Conservation (phyloP, 2,888 invertebrate genomes). For the Heliconius cydno region DNA sequence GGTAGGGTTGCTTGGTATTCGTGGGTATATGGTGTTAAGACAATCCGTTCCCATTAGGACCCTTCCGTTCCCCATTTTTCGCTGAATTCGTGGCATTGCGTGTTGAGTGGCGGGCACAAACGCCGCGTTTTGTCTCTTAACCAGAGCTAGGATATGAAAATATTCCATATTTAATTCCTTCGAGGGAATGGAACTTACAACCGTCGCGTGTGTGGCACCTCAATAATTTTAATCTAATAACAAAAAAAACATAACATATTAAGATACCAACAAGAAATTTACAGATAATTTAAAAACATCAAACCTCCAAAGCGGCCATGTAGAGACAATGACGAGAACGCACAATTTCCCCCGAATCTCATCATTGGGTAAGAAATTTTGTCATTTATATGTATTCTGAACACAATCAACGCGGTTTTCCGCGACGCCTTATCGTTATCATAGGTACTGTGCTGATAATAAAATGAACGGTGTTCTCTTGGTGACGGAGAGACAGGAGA, state of each 20-base stretch:
- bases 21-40: neutral
- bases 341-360: conserved; percentile 32
- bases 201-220: no score
- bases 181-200: no score
- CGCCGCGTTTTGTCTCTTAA: no score
- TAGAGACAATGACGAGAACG: conserved; percentile 19
- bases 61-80: neutral
- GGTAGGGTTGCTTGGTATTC: neutral
- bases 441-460: conserved; percentile 43
- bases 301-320: neutral
- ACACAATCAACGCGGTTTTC: conserved; percentile 46
- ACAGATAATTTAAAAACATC: conserved; percentile 26
- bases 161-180: no score
- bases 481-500: neutral
- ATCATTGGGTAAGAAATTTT: conserved; percentile 35
- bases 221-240: no score
- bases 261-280: no score
- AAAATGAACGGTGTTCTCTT: conserved; percentile 45
- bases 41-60: neutral
- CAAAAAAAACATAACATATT: no score
- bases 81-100: neutral
- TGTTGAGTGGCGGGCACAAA: no score
- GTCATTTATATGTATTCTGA: conserved; percentile 48
- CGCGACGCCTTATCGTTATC: conserved; percentile 40
- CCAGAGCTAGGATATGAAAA: no score